Base-by-base conservation (phyloP, 2,888 invertebrate species). In the Eremobia ochroleuca region DNA sequence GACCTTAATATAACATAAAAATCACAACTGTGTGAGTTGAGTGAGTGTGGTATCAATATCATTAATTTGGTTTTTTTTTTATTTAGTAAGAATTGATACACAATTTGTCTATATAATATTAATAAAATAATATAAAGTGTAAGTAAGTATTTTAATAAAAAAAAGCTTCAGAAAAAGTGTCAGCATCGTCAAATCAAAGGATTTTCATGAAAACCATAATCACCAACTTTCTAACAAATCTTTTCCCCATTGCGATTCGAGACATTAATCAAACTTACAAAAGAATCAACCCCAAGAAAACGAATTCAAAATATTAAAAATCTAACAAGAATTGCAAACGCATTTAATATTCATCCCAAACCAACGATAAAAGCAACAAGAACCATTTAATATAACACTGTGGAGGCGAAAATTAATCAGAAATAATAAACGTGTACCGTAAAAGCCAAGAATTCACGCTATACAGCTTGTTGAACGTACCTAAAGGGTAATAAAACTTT, bases 401-500 rank as follows among this genome's bases (percentile, higher is more conserved):
- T 78, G 72, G 67, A 77, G 79, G 73, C 74, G 73, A 76, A 80
- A 82, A 85, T 86, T 83, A 86, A 87, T 86, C 83, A 85, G 76
- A 85, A 85, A 84, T 83, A 83, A 81, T 88, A 85, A 85, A 81
- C 79, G 79, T 85, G 79, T 84, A 80, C 81, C 77, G 81, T 85
- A 85, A 86, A 84, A 88, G 79, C 75, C 79, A 86, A 88, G 86
- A 85, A 87, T 88, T 89, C 77, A 70, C 82, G 75, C 77, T 59
- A 74, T 76, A 81, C 79, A 87, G 89, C 88, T 88, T 88, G 88
- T 90, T 89, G 87, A 89, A 87, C 71, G 89, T 83, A 77, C 86
- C 88, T 81, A 85, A 88, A 85, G 87, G 80, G 81, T 83, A 83
- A 87, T 90, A 89, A 89, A 90, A 90, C 81, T 90, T 91, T 93